Conservation (phyloP, 35 echinoderm and acorn worm genomes). For the Ophiothrix spiculata region DNA sequence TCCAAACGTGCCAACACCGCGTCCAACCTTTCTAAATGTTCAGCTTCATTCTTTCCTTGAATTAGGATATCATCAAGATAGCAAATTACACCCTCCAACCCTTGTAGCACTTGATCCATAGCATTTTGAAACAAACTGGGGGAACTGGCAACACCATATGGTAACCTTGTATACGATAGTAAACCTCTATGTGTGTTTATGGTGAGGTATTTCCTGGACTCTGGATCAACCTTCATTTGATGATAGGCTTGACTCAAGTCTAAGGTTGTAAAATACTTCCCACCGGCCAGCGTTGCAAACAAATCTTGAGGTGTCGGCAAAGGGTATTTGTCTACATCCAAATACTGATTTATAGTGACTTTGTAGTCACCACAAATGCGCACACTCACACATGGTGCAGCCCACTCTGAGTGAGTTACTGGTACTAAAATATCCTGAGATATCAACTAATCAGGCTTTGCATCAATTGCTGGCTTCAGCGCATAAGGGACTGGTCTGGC, state of each 20-base stretch:
- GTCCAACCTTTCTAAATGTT: constrained; percentile 14
- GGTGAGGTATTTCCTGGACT: constrained; percentile 41
- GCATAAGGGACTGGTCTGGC: constrained; percentile 60
- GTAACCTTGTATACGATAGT: constrained; percentile 36
- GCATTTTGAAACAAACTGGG: constrained; percentile 42
- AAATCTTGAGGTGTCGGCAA: neutral
- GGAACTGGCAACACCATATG: constrained; percentile 34
- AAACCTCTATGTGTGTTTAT: constrained; percentile 61
- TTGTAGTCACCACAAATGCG: constrained; percentile 72
- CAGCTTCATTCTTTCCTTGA: neutral
- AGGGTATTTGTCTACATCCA: constrained; percentile 22
- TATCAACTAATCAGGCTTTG: constrained; percentile 43
- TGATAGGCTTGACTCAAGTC: neutral
- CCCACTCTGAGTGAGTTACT: constrained; percentile 44
- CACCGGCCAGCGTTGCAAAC: neutral
- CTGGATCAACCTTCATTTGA: constrained; percentile 25
- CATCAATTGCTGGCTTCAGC: constrained; percentile 45
- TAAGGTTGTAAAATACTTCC: neutral
- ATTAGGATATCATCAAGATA: constrained; percentile 50
- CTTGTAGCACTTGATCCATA: constrained; percentile 42
- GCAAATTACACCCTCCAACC: constrained; percentile 5
- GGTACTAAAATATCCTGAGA: constrained; percentile 30
- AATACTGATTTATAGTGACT: constrained; percentile 31
- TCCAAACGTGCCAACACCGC: constrained; percentile 31
- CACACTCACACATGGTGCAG: constrained; percentile 54